Base-by-base conservation (phyloP, 2,113 vertebrate species). In the Brachypodius melanocephalos region DNA sequence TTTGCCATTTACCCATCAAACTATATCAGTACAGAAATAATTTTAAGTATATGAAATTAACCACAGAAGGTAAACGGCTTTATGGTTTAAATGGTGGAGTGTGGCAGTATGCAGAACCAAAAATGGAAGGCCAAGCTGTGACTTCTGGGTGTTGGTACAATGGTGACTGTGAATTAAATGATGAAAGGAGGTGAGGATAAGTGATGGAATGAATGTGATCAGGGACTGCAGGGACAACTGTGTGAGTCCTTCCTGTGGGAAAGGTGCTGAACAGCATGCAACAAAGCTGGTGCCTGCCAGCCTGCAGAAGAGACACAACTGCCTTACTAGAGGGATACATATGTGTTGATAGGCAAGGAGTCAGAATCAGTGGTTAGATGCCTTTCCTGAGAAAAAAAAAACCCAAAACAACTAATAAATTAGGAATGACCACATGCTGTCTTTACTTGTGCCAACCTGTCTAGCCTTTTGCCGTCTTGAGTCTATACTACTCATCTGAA, bases 241-340 rank as follows among this genome's bases (percentile, higher is more conserved):
- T 38, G 21, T 59, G 34, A 84, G n/a, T 18, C 45, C 38, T 73
- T 85, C 25, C 38, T 26, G 32, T 42, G 13, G 69, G 43, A 89
- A 81, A 57, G n/a, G 34, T 20, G 29, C 58, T 1, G 3, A 79
- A 49, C 11, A 73, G 36, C 40, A 28, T 8, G 21, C 28, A 75
- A 58, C 45, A 95, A 77, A 67, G 26, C 40, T 72, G 61, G 17
- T 67, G 59, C 52, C 36, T 57, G 57, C 48, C 61, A 88, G 43
- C 17, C 29, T 43, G 45, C 61, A 63, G 62, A 49, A 81, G 17
- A 40, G 28, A 90, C 18, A 16, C 0, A 0, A 42, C 54, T 28
- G 20, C 48, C 12, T 61, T 36, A 17, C 3, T 63, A 38, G 54
- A 1, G 1, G 42, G 19, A 32, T 42, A n/a, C 0, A 1, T 31